Evolutionary conservation across 2,113 vertebrate species (phyloP).

Genomic region (Agelaius tricolor): DNA sequence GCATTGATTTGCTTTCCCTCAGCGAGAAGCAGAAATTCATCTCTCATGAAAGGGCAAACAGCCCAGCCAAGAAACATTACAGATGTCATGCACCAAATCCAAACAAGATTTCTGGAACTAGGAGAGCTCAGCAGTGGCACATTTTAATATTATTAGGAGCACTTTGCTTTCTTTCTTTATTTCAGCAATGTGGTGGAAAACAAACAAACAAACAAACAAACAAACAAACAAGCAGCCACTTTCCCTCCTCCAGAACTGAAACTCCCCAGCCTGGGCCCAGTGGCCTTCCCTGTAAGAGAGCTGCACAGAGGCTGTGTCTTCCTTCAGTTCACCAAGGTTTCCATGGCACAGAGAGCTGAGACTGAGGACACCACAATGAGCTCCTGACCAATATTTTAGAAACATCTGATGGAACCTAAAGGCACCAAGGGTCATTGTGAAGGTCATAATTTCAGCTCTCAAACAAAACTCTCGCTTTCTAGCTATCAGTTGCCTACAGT

Average conservation of each 20-base stretch:
- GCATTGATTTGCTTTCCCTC: neutral
- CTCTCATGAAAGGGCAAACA: neutral
- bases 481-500: neutral
- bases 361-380: accelerated
- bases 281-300: neutral
- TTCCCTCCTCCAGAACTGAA: neutral
- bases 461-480: neutral
- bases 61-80: neutral
- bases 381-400: neutral
- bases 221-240: neutral
- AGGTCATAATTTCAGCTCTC: neutral
- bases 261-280: neutral
- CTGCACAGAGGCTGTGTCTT: neutral
- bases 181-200: neutral
- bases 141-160: neutral
- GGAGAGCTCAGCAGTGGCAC: neutral
- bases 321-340: neutral
- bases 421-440: neutral
- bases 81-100: neutral
- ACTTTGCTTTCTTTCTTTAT: neutral
- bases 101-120: neutral
- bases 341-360: neutral
- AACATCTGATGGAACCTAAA: neutral
- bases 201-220: too few relatives aligned
- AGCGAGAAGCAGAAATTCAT: neutral